Conservation (phyloP, 2,797 vertebrate genomes). For the Thamnophis elegans region DNA sequence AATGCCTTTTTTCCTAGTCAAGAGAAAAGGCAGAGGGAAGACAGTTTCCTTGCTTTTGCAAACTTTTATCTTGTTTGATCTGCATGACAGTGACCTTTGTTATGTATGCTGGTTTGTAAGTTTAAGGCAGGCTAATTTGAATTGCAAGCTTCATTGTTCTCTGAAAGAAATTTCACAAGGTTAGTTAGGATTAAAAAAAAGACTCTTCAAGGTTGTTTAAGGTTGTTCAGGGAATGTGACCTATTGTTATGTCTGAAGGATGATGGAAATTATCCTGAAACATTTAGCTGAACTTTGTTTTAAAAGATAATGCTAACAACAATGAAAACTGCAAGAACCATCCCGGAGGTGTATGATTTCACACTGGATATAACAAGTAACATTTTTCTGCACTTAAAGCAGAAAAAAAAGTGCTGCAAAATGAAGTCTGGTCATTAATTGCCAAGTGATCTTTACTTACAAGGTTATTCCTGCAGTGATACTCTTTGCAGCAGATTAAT, state of each 20-base stretch:
- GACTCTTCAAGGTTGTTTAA: neutral
- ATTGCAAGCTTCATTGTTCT: neutral
- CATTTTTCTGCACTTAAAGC: conserved; percentile 38
- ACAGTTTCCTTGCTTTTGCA: neutral
- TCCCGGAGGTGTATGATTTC: conserved; percentile 16
- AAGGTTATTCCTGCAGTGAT: conserved; percentile 41
- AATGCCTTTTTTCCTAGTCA: neutral
- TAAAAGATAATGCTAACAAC: conserved; percentile 20
- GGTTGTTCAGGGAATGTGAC: conserved; percentile 6
- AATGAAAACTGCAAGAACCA: conserved; percentile 7
- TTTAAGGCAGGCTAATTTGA: neutral
- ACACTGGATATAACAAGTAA: conserved; percentile 20
- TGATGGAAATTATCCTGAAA: conserved; percentile 18
- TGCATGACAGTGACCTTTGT: neutral
- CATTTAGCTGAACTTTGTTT: conserved; percentile 29
- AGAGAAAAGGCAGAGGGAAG: neutral
- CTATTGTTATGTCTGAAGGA: neutral
- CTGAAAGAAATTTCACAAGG: neutral
- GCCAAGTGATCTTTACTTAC: conserved; percentile 35
- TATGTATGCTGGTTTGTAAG: neutral
- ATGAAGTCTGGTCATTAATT: conserved; percentile 56
- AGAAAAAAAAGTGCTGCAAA: conserved; percentile 42
- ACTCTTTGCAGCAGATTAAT: conserved; percentile 47
- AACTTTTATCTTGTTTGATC: neutral
- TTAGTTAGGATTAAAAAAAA: neutral